A percentile compares a stretch with the other conserved stretches of the same genome.
Evolutionary conservation across 2,113 vertebrate species (phyloP).

Genomic region (Electrona antarctica): DNA sequence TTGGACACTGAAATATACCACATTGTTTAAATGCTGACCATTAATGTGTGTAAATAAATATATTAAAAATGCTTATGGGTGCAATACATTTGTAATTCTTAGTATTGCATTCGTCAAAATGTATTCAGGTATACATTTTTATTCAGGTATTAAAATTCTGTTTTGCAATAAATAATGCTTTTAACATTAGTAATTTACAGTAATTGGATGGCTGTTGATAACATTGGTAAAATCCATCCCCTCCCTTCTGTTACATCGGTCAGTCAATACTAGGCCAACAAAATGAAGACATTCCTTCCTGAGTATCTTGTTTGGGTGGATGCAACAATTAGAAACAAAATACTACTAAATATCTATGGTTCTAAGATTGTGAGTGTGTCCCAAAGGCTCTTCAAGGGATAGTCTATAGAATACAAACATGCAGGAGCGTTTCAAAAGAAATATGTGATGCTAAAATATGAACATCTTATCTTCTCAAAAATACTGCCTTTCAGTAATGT

Average conservation of each 20-base stretch:
- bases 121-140: constrained; percentile 19
- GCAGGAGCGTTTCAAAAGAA: constrained; percentile 26
- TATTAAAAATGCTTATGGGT: constrained; percentile 32
- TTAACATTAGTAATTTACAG: constrained; percentile 20
- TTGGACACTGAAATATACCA: constrained; percentile 35
- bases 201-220: constrained; percentile 15
- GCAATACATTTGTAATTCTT: constrained; percentile 47
- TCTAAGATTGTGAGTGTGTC: constrained; percentile 29
- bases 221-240: constrained; percentile 23
- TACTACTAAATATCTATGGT: constrained; percentile 15
- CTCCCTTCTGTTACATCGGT: constrained; percentile 19
- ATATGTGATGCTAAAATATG: neutral
- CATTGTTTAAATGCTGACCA: constrained; percentile 37
- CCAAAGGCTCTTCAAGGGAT: constrained; percentile 29
- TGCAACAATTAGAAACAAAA: constrained; percentile 5
- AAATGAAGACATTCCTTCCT: constrained; percentile 49
- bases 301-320: constrained; percentile 42
- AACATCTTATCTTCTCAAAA: constrained; percentile 31
- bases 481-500: constrained; percentile 44
- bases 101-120: constrained; percentile 4
- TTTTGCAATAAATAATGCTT: constrained; percentile 29
- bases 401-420: constrained; percentile 42
- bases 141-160: constrained; percentile 24
- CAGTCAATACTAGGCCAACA: constrained; percentile 30
- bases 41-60: constrained; percentile 27